These are phyloP conservation scores for Melanchra persicariae DNA, from an alignment of 2,888 invertebrate genomes.

Conservation along the genomic window DNA sequence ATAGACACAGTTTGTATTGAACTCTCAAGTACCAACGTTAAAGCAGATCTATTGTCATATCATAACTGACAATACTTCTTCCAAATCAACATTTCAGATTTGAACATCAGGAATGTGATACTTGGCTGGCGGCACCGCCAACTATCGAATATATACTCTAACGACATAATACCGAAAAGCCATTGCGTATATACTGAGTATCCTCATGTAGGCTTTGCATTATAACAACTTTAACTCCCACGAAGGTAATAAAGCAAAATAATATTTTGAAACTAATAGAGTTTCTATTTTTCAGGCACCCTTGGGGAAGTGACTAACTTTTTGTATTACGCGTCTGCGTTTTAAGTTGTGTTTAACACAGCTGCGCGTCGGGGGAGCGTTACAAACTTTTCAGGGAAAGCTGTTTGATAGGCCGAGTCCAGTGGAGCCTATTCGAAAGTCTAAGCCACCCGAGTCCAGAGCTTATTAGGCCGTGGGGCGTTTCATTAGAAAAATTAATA, in stretches of 20 bases:
- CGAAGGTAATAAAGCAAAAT: constrained; percentile 63
- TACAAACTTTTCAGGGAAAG: constrained; percentile 81
- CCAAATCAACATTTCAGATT: constrained; percentile 23
- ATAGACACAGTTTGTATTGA: background rate
- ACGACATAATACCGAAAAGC: background rate
- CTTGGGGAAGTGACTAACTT: constrained; percentile 74
- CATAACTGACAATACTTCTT: constrained; percentile 10
- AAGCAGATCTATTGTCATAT: constrained; percentile 11
- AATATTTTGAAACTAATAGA: constrained; percentile 64
- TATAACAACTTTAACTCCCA: constrained; percentile 40
- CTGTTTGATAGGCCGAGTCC: constrained; percentile 73
- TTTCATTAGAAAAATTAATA: constrained; percentile 84
- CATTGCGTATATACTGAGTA: background rate
- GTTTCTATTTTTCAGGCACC: constrained; percentile 66
- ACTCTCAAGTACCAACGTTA: background rate
- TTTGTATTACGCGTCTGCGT: constrained; percentile 76
- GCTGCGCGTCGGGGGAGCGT: constrained; percentile 77
- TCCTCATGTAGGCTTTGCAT: constrained; percentile 17
- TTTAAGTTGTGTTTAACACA: constrained; percentile 80
- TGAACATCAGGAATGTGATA: constrained; percentile 19
- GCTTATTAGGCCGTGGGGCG: constrained; percentile 77
- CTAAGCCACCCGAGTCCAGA: constrained; percentile 46
- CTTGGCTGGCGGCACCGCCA: constrained; percentile 1
- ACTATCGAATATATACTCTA: constrained; percentile 10
- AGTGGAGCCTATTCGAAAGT: constrained; percentile 25